phyloP scores from a whole-genome alignment of 2,888 invertebrate species.

The Harpagoxenus sublaevis region DNA sequence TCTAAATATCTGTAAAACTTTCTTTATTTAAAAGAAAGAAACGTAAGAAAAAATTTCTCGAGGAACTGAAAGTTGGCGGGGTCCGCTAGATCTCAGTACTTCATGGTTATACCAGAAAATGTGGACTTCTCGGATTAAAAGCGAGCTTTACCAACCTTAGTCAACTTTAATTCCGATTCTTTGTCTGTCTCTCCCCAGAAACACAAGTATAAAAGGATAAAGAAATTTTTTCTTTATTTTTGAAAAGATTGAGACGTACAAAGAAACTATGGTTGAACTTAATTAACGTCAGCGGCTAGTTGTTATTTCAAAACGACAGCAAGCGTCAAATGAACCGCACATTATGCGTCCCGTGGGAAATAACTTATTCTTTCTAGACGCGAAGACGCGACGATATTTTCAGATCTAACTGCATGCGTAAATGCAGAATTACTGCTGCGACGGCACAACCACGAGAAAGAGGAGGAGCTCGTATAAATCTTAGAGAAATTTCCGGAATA shows the following conservation, averaged over 20 bases:
- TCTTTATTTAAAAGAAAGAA: neutral
- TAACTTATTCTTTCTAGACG: conserved; percentile 7
- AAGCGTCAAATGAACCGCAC: neutral
- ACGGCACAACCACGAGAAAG: neutral
- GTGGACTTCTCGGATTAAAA: conserved; percentile 7
- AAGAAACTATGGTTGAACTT: neutral
- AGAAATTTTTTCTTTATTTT: neutral
- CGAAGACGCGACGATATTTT: conserved; percentile 14
- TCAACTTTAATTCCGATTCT: conserved; percentile 34
- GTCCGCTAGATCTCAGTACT: neutral
- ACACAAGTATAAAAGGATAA: conserved; percentile 11
- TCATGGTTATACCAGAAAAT: conserved; percentile 18
- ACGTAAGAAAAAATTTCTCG: neutral
- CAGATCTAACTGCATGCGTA: conserved; percentile 17
- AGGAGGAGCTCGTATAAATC: neutral
- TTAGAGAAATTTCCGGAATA: conserved; percentile 7
- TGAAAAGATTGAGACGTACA: neutral
- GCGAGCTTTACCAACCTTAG: conserved; percentile 7
- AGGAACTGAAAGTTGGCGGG: neutral
- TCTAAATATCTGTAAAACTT: conserved; percentile 7
- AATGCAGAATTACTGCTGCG: conserved; percentile 24
- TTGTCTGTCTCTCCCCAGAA: conserved; percentile 15
- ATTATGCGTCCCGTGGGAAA: neutral
- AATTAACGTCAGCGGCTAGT: neutral
- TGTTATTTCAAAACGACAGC: conserved; percentile 10